These are phyloP conservation scores for Catharus minimus DNA, from an alignment of 2,113 vertebrate genomes.

Conservation along the genomic window DNA sequence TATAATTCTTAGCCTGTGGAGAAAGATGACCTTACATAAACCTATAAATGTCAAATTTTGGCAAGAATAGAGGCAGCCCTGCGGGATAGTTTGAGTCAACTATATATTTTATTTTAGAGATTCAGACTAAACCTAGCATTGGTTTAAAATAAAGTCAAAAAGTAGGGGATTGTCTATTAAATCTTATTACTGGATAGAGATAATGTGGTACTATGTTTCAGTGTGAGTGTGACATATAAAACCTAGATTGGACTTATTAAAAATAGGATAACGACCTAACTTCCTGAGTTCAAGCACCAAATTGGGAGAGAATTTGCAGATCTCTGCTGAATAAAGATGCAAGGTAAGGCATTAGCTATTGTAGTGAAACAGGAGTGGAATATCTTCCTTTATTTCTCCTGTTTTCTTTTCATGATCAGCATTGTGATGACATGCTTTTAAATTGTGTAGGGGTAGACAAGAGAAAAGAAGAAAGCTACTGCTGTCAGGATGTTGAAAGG, in stretches of 20 bases:
- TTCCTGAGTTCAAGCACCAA: neutral
- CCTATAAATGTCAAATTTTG: conserved; percentile 45
- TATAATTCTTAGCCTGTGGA: conserved; percentile 9
- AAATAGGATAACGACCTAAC: neutral
- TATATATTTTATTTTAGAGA: neutral
- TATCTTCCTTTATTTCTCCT: neutral
- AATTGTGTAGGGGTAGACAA: neutral
- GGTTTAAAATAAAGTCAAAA: neutral
- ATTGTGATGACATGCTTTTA: neutral
- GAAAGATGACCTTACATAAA: conserved; percentile 47
- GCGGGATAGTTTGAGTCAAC: neutral
- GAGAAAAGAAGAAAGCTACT: neutral
- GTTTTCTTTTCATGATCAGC: neutral
- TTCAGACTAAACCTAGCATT: neutral
- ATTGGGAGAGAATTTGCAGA: neutral
- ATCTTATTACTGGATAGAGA: neutral
- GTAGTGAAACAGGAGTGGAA: neutral
- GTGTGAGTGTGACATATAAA: neutral
- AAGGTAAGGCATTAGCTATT: neutral
- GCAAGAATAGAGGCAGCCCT: neutral
- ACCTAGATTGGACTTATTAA: neutral
- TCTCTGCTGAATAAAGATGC: neutral
- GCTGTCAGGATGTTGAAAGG: neutral
- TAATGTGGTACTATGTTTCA: neutral
- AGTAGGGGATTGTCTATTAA: neutral